A percentile compares a stretch with the other conserved stretches of the same genome.
phyloP scores from a whole-genome alignment of 1,140 invertebrate species.

The Euwallacea fornicatus region DNA sequence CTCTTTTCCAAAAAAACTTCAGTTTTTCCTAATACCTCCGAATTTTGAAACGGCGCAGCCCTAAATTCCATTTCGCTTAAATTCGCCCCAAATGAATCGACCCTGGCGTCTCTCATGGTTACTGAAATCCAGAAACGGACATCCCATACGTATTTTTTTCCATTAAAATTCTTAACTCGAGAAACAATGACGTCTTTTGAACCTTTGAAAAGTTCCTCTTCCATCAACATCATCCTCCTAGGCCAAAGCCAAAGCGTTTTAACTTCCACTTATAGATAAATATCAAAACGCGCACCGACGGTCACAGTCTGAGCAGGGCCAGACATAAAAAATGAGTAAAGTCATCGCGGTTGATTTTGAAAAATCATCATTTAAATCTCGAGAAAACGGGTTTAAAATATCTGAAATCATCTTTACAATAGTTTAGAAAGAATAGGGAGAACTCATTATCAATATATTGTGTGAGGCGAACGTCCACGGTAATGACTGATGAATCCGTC shows the following conservation, averaged over 20 bases:
- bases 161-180: no score
- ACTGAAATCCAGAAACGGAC: no score
- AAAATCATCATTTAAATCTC: conserved; percentile 39
- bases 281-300: conserved; percentile 7
- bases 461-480: conserved; percentile 1
- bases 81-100: no score
- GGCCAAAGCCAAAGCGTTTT: neutral
- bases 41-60: no score
- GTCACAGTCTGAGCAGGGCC: conserved; percentile 33
- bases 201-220: no score
- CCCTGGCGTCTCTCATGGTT: no score
- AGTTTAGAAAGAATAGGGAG: conserved; percentile 30
- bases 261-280: conserved; percentile 16
- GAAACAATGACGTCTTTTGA: no score
- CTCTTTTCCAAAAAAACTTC: no score
- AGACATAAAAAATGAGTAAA: conserved; percentile 39
- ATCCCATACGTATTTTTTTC: no score
- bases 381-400: conserved; percentile 38
- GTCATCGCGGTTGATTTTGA: conserved; percentile 38
- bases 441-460: conserved; percentile 35
- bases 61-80: no score
- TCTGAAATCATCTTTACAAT: conserved; percentile 38
- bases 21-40: no score
- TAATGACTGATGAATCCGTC: neutral
- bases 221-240: neutral